These are phyloP conservation scores for Crocodylus rhombifer DNA, from an alignment of 2,797 vertebrate species.

Conservation along the genomic window DNA sequence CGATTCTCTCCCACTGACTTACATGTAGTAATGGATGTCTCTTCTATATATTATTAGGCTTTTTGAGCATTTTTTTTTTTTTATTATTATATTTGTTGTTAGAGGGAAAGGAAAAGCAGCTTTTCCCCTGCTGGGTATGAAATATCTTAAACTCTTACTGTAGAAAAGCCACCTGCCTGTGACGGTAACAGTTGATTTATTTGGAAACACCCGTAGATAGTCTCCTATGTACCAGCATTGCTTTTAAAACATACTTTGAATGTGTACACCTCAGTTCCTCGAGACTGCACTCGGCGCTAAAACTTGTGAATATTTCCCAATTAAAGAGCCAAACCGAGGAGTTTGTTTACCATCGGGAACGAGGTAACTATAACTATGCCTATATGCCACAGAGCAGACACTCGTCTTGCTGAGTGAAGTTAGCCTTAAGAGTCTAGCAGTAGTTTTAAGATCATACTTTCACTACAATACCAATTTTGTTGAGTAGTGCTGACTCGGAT, in stretches of 20 bases:
- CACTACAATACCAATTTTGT: constrained; percentile 68
- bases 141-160: neutral
- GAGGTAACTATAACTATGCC: constrained; percentile 44
- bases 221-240: neutral
- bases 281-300: constrained; percentile 42
- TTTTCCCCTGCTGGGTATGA: constrained; percentile 13
- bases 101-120: neutral
- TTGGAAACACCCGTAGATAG: neutral
- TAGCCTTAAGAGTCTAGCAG: constrained; percentile 71
- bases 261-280: constrained; percentile 5
- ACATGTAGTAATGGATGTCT: constrained; percentile 42
- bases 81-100: constrained; percentile 46
- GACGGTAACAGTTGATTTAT: neutral
- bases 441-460: constrained; percentile 70
- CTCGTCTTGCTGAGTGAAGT: constrained; percentile 35
- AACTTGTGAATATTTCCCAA: constrained; percentile 62
- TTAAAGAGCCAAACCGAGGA: constrained; percentile 56
- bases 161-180: constrained; percentile 14
- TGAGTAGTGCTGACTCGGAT: constrained; percentile 74
- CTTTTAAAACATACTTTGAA: neutral
- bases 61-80: constrained; percentile 27
- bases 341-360: constrained; percentile 65
- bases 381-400: constrained; percentile 54
- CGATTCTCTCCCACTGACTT: constrained; percentile 40
- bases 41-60: constrained; percentile 35